Evolutionary conservation across 2,113 vertebrate genomes (phyloP).

Genomic region (Setophaga petechia): DNA sequence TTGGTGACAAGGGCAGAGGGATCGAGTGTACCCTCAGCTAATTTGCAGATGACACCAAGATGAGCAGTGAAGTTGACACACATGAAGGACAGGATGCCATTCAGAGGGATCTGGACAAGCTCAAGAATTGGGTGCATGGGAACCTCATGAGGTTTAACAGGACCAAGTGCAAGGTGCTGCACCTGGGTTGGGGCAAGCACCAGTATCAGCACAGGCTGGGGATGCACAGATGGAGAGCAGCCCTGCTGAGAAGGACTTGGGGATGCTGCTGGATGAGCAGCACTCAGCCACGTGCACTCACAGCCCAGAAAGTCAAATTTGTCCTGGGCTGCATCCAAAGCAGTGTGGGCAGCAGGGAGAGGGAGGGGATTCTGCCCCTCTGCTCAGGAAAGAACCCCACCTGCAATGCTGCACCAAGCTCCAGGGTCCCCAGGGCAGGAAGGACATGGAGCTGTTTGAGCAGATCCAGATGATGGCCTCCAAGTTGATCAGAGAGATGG

Average conservation of each 20-base stretch:
- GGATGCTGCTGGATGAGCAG: neutral
- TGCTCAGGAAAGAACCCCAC: neutral
- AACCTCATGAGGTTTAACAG: neutral
- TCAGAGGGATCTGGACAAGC: neutral
- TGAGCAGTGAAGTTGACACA: neutral
- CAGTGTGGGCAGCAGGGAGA: rapidly evolving
- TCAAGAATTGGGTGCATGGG: rapidly evolving
- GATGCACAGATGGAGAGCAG: neutral
- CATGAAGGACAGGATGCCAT: rapidly evolving
- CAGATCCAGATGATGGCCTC: rapidly evolving
- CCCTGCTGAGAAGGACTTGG: neutral
- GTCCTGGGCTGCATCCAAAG: neutral
- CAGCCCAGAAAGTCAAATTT: rapidly evolving
- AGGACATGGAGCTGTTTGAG: neutral
- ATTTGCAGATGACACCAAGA: neutral
- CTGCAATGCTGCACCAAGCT: rapidly evolving
- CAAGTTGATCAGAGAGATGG: neutral
- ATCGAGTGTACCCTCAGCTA: rapidly evolving
- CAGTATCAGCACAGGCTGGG: neutral
- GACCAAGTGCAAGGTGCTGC: neutral
- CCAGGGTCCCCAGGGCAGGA: neutral
- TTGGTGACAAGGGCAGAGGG: rapidly evolving
- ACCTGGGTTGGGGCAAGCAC: rapidly evolving
- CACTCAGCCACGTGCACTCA: neutral
- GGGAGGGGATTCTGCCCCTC: neutral